Conservation (phyloP, 1,140 invertebrate species). For the Holcopasites calliopsidis region DNA sequence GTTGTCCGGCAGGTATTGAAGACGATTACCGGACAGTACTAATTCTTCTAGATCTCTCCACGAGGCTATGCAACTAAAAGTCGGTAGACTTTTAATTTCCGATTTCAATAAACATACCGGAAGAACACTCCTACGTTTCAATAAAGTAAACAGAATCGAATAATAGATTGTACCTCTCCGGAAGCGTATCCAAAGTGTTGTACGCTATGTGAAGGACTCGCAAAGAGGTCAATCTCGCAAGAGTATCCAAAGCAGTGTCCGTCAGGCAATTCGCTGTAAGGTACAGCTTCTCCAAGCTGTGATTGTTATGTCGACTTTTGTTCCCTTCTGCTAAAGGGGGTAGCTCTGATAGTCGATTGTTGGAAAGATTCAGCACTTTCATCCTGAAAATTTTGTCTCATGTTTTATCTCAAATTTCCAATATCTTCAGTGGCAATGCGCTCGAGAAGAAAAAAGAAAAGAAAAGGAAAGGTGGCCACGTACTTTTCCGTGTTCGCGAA, state of each 20-base stretch:
- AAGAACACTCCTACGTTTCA: too few relatives aligned
- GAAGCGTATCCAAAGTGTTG: slow-evolving; percentile 87
- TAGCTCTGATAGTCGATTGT: slow-evolving; percentile 86
- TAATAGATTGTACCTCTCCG: slow-evolving; percentile 81
- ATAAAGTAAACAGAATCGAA: background rate
- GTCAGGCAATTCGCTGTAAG: slow-evolving; percentile 89
- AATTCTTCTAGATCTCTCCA: slow-evolving; percentile 91
- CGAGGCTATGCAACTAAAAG: slow-evolving; percentile 83
- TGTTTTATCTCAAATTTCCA: background rate
- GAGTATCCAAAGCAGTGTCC: slow-evolving; percentile 85
- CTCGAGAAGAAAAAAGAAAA: background rate
- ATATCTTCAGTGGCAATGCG: too few relatives aligned
- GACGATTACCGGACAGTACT: slow-evolving; percentile 89
- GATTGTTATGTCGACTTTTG: slow-evolving; percentile 61
- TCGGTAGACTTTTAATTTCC: background rate
- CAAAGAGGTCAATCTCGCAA: slow-evolving; percentile 84
- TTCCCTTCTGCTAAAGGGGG: slow-evolving; percentile 81
- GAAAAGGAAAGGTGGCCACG: slow-evolving; percentile 32
- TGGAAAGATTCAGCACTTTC: slow-evolving; percentile 87
- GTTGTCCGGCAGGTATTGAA: slow-evolving; percentile 88
- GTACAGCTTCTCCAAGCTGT: slow-evolving; percentile 86
- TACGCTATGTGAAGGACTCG: slow-evolving; percentile 88
- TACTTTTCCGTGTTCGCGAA: slow-evolving; percentile 85
- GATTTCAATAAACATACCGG: background rate
- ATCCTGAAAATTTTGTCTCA: slow-evolving; percentile 76